Base-by-base conservation (phyloP, 2,888 invertebrate species). In the Ferdinandea cuprea region DNA sequence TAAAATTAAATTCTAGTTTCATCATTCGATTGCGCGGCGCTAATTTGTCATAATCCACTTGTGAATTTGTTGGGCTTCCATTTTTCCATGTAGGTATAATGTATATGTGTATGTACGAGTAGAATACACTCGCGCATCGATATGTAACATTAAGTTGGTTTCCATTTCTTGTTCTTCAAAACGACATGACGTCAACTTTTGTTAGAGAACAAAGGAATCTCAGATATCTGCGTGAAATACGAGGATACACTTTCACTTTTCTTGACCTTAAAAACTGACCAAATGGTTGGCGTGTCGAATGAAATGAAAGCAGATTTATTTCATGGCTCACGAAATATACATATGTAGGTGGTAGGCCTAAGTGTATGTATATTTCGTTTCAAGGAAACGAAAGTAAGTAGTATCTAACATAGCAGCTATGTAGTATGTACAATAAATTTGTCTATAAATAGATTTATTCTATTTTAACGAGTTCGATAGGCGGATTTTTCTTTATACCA, bases 1-100 rank as follows among this genome's bases (percentile, higher is more conserved):
- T 37, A 58, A 32, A 25, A 42, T 25, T 25, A 7, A 66, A 54
- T 4, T 30, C n/a, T 3, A n/a, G 30, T 15, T 30, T 19, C 65
- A 40, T 65, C 52, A 6, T n/a, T 30, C 35, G 21, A 52, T 13
- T 28, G 48, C 32, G 37, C 28, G 21, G 32, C 71, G 44, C 52
- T 72, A 73, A 73, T 56, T 63, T 73, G 44, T 44, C 56, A 56
- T 73, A 73, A 73, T 73, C 63, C 63, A 63, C 56, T 63, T 73
- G 63, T 73, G 35, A 73, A 56, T 73, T 54, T 32, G 7, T 63
- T 63, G 19, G 72, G 63, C 72, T 73, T 63, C 72, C 9, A 54
- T 54, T 19, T 61, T 37, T n/a, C n/a, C n/a, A n/a, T n/a, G n/a
- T n/a, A n/a, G n/a, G n/a, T n/a, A n/a, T n/a, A n/a, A n/a, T n/a